Evolutionary conservation across 1,140 invertebrate species (phyloP), one percentile per base, ranked within the genome.

Genomic region (Drosophila ogumai): DNA sequence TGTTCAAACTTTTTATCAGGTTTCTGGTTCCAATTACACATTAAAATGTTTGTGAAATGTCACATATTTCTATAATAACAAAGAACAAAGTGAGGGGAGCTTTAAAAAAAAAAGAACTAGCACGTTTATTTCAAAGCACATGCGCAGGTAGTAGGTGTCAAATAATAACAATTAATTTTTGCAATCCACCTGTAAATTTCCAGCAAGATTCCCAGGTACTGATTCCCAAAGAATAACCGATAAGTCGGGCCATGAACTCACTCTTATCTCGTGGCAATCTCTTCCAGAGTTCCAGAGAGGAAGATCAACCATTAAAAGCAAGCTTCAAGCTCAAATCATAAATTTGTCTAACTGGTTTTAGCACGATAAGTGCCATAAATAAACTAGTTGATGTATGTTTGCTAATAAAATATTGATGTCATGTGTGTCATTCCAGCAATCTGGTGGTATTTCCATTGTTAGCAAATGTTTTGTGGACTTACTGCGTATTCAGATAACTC

Each of bases 351-450:
- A 50, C 47, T 17, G 28, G 47, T 50, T 50, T 50, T 32, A 9
- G 9, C 5, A 4, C 15, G 28, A 50, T n/a, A 32, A 50, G 5
- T 17, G 47, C n/a, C 17, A 50, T 50, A 50, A 50, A 50, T 32
- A 50, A 50, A 50, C 47, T 50, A 50, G 47, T 50, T 50, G 47
- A 50, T 50, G 32, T 32, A 50, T 50, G 47, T 50, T 50, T 17
- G 28, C 9, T 50, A 17, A 50, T 50, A 50, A 50, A 50, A 50
- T 17, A 50, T 50, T 50, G 28, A 17, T 50, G 28, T 32, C 28
- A 50, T 12, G 47, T 17, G 28, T 17, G 28, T 32, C 17, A 32
- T 32, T 17, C 28, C 47, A 31, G 15, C 25, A n/a, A 50, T 12
- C 47, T 50, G 2, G 17, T 31, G 47, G 9, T 50, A 31, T 31